phyloP scores from a whole-genome alignment of 2,113 vertebrate species.

The Crotophaga sulcirostris region DNA sequence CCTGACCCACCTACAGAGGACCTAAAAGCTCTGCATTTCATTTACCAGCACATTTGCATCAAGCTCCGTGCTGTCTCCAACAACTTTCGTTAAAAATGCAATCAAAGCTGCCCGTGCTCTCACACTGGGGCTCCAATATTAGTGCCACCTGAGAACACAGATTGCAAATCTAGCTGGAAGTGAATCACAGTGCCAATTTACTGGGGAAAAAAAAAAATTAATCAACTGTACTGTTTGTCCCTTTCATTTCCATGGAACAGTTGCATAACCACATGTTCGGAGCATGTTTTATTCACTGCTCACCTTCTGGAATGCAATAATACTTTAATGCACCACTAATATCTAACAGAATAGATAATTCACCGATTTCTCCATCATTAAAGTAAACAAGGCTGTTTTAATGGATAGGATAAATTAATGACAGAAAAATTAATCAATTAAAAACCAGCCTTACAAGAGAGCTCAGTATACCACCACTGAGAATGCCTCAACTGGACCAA shows the following conservation, averaged over 20 bases:
- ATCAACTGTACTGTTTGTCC: slow-evolving; percentile 58
- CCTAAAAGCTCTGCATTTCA: slow-evolving; percentile 43
- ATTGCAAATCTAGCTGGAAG: slow-evolving; percentile 59
- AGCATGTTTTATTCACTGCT: slow-evolving; percentile 38
- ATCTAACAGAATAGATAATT: background rate
- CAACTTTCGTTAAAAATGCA: slow-evolving; percentile 22
- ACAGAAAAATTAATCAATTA: background rate
- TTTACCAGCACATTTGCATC: slow-evolving; percentile 37
- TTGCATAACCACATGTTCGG: slow-evolving; percentile 60
- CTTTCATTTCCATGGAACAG: slow-evolving; percentile 48
- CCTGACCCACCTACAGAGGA: slow-evolving; percentile 49
- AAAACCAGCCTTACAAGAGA: background rate
- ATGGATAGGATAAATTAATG: background rate
- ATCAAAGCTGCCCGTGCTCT: slow-evolving; percentile 36
- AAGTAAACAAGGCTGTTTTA: background rate
- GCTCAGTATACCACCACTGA: background rate
- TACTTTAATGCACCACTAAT: slow-evolving; percentile 31
- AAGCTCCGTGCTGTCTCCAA: background rate
- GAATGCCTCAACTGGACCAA: background rate
- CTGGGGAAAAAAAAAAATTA: background rate
- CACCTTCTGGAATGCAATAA: slow-evolving; percentile 59
- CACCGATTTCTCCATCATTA: background rate
- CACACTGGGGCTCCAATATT: slow-evolving; percentile 47
- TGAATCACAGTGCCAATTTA: slow-evolving; percentile 48
- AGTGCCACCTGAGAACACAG: slow-evolving; percentile 59